phyloP scores from a whole-genome alignment of 1,140 invertebrate genomes.

The Achatina immaculata region DNA sequence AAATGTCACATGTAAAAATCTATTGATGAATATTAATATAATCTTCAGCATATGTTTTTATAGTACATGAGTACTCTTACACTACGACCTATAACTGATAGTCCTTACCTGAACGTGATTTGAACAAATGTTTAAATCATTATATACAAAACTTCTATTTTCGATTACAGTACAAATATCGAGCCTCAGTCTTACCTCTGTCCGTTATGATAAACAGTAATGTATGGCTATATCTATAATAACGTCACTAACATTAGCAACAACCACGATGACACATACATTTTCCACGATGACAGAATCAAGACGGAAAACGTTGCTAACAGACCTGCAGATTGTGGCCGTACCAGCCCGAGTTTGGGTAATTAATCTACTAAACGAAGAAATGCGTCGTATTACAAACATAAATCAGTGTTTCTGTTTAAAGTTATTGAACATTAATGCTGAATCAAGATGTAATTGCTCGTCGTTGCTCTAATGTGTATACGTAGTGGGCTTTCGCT shows the following conservation, averaged over 20 bases:
- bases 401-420: not conserved
- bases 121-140: not conserved
- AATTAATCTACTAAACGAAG: not conserved
- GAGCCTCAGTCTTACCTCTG: too few relatives aligned
- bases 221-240: not conserved
- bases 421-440: too few relatives aligned
- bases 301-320: not conserved
- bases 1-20: too few relatives aligned
- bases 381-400: slow-evolving; percentile 4
- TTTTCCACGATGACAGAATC: not conserved
- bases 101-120: not conserved
- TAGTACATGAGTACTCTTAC: too few relatives aligned
- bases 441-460: too few relatives aligned
- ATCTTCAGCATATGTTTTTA: too few relatives aligned
- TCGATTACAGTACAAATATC: not conserved
- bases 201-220: not conserved
- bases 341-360: not conserved
- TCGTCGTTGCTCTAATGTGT: too few relatives aligned
- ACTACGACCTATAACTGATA: too few relatives aligned
- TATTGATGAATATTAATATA: too few relatives aligned
- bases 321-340: not conserved
- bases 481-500: too few relatives aligned
- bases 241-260: not conserved
- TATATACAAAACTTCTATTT: not conserved
- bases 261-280: not conserved